Evolutionary conservation across 2,888 invertebrate genomes (phyloP).

Genomic region (Axea sp.): DNA sequence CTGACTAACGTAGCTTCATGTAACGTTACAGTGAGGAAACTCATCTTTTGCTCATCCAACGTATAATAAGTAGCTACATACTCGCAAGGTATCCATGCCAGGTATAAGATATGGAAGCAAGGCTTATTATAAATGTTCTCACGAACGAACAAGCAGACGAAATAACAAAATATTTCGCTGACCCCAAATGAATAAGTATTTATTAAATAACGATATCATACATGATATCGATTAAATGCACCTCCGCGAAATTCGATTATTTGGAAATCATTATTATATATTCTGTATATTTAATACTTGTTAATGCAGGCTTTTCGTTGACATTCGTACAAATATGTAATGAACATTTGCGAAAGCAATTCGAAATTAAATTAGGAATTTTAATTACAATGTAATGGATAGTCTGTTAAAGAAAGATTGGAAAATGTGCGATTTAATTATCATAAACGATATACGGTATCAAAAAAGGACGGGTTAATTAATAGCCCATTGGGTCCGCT

Average conservation of each 20-base stretch:
- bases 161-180: constrained; percentile 36
- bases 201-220: constrained; percentile 25
- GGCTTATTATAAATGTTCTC: constrained; percentile 39
- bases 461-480: no score
- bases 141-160: constrained; percentile 28
- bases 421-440: not conserved
- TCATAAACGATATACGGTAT: not conserved
- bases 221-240: not conserved
- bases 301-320: constrained; percentile 4
- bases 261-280: constrained; percentile 35
- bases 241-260: constrained; percentile 25
- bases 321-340: not conserved
- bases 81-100: constrained; percentile 2
- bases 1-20: constrained; percentile 46
- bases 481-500: no score
- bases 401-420: no score
- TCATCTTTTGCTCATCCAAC: constrained; percentile 51
- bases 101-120: constrained; percentile 54
- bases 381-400: constrained; percentile 6
- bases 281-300: constrained; percentile 18
- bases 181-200: constrained; percentile 28
- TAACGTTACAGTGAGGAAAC: constrained; percentile 46
- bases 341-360: constrained; percentile 2
- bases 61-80: constrained; percentile 55
- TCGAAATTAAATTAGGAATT: constrained; percentile 13